A percentile compares a stretch with the other conserved stretches of the same genome.
Conservation (phyloP, 1,140 invertebrate species). For the Oryctes rhinoceros region DNA sequence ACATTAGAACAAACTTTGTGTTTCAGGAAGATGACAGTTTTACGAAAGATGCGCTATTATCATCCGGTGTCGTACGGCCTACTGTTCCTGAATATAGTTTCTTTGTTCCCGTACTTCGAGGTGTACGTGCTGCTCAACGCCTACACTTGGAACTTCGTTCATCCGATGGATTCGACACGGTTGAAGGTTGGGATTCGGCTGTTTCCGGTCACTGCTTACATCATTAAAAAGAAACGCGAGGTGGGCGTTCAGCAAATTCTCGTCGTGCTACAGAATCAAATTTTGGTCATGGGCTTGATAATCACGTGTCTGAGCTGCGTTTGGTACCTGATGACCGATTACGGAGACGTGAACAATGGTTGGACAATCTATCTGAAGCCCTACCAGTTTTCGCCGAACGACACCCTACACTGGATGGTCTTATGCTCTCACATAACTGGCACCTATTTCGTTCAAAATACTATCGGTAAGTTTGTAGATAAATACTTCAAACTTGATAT, state of each 20-base stretch:
- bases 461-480: constrained; percentile 1
- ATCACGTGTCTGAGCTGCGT: neutral
- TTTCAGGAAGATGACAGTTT: neutral
- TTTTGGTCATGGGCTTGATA: neutral
- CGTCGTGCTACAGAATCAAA: neutral
- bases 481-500: neutral
- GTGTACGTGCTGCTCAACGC: constrained; percentile 2
- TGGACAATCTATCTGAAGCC: neutral
- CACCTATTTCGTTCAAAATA: neutral
- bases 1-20: no score
- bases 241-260: constrained; percentile 1
- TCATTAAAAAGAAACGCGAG: neutral
- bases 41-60: constrained; percentile 3
- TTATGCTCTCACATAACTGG: neutral
- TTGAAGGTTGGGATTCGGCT: constrained; percentile 1
- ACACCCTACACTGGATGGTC: constrained; percentile 24
- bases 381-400: neutral
- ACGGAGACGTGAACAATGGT: neutral
- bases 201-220: neutral
- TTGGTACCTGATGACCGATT: neutral
- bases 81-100: neutral
- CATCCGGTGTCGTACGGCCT: neutral
- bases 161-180: neutral
- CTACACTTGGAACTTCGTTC: constrained; percentile 15
- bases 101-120: constrained; percentile 29